Conservation (phyloP, 2,113 vertebrate genomes). For the Proteles cristata region DNA sequence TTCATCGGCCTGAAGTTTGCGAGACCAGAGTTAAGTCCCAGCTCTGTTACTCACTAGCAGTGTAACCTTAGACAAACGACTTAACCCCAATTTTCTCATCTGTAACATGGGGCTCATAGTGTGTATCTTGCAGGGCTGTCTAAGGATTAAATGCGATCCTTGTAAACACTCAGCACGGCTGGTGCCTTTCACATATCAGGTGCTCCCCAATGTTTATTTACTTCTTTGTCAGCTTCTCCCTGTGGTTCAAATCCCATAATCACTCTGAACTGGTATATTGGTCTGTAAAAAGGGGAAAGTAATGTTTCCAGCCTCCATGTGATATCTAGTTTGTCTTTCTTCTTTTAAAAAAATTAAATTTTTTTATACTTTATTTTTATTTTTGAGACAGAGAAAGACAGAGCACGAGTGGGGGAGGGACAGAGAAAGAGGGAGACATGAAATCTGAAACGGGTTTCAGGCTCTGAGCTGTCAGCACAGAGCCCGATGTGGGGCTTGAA, state of each 20-base stretch:
- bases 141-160: neutral
- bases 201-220: conserved; percentile 20
- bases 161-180: neutral
- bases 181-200: neutral
- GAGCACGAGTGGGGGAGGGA: no score
- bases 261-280: neutral
- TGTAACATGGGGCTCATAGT: neutral
- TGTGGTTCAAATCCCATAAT: neutral
- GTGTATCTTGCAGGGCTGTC: neutral
- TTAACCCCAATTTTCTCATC: neutral
- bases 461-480: no score
- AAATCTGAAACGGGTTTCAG: no score
- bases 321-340: neutral
- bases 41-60: neutral
- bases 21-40: neutral
- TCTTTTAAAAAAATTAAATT: neutral
- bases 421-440: no score
- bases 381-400: no score
- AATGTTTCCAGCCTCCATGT: neutral
- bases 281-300: neutral
- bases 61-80: neutral
- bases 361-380: no score
- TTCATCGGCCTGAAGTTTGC: neutral
- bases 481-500: no score
- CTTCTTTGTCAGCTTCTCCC: neutral